Base-by-base conservation (phyloP, 2,797 vertebrate species). In the Mus caroli region DNA sequence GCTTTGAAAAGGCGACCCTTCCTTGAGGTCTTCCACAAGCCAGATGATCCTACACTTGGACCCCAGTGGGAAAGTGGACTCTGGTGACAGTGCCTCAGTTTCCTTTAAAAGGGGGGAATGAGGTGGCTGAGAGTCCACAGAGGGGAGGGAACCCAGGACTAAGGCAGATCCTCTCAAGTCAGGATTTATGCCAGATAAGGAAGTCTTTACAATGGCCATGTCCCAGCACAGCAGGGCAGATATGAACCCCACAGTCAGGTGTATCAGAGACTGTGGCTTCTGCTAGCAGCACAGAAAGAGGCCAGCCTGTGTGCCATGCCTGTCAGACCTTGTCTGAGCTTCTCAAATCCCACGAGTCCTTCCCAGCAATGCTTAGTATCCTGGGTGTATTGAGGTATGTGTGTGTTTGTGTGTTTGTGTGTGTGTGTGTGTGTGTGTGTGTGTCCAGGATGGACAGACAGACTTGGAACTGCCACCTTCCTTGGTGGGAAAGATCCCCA, bases 191-290 rank as follows among this genome's bases (percentile, higher is more conserved):
- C 26, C 52, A 34, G 28, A 34, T 31, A 84, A 84, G 58, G 40
- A 31, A 43, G 31, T n/a, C 46, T 78, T 52, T 17, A 52, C 26
- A 50, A 50, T 0, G 69, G 46, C 52, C n/a, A 46, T 17, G 12
- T 37, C 8, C 1, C 20, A 76, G 64, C 37, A 15, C 17, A 3
- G 56, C 54, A 67, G 73, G 5, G 24, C 43, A 31, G 17, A 46
- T 0, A 3, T 0, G 31, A 79, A 40, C 6, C 24, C 34, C 20
- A 20, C 14, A 13, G 26, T 0, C 2, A 13, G 0, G 9, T 0
- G 0, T 37, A 2, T 5, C 0, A 58, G 14, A 50, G 37, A n/a
- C 37, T 0, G 24, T 67, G 67, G 62, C 4, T 54, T 77, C 75
- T 31, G 17, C 20, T 13, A 43, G 54, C 20, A 50, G 2, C 22